Evolutionary conservation across 2,113 vertebrate species (phyloP).

Genomic region (Pteronura brasiliensis): DNA sequence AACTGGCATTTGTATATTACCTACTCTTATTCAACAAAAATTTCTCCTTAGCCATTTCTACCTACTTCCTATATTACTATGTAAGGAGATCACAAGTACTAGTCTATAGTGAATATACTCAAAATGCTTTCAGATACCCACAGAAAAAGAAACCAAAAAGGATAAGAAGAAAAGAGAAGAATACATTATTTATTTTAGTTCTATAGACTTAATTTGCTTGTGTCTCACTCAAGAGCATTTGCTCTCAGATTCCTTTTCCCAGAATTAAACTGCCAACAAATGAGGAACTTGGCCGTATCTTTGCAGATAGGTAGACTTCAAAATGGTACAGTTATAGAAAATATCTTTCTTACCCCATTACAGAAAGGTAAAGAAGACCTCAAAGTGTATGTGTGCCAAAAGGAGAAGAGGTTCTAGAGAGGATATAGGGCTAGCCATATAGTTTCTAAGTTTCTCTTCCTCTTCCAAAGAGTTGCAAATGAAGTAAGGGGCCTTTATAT

Average conservation of each 20-base stretch:
- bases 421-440: background rate
- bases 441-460: background rate
- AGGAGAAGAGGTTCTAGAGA: background rate
- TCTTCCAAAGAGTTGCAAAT: background rate
- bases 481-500: background rate
- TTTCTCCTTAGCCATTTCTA: background rate
- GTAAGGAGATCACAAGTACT: background rate
- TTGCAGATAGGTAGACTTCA: background rate
- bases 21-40: conserved; percentile 25
- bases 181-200: background rate
- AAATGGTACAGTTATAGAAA: background rate
- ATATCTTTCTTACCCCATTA: background rate
- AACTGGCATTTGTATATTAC: background rate
- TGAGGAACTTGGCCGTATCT: background rate
- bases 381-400: background rate
- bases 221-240: background rate
- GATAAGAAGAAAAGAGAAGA: background rate
- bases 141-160: background rate
- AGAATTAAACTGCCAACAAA: background rate
- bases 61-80: background rate
- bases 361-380: background rate
- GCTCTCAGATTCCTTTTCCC: background rate
- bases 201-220: background rate
- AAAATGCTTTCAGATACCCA: background rate
- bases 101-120: background rate